Conservation (phyloP, 2,113 vertebrate species). For the Chionis minor region DNA sequence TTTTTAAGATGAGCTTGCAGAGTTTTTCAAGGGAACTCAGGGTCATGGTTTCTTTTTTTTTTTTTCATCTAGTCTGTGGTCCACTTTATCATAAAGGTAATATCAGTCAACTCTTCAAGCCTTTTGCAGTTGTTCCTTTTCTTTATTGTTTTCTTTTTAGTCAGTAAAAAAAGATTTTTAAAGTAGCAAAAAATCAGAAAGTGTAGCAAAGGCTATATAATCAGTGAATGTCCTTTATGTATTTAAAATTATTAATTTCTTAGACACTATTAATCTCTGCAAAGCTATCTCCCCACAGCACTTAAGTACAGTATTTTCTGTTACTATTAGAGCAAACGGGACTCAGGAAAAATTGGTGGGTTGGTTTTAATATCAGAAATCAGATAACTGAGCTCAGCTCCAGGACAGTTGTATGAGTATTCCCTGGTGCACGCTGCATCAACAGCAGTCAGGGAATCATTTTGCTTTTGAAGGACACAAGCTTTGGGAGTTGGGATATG, state of each 20-base stretch:
- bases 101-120: background rate
- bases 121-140: background rate
- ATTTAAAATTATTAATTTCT: constrained; percentile 1
- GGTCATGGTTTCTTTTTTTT: background rate
- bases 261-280: background rate
- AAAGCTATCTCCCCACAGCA: background rate
- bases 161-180: background rate
- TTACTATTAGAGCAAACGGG: background rate
- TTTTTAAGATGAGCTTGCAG: constrained; percentile 2
- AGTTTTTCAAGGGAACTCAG: constrained; percentile 1
- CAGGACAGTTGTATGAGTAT: background rate
- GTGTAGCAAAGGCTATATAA: background rate
- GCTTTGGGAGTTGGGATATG: background rate
- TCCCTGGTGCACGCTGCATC: background rate
- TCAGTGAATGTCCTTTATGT: background rate
- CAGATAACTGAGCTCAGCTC: background rate
- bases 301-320: background rate
- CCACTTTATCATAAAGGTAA: background rate
- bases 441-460: background rate
- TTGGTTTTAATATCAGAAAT: background rate
- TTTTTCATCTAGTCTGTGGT: background rate
- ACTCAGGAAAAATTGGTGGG: background rate
- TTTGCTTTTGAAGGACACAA: constrained; percentile 27
- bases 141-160: background rate
- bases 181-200: background rate